Base-by-base conservation (phyloP, 2,888 invertebrate genomes). In the Antheraea yamamai region DNA sequence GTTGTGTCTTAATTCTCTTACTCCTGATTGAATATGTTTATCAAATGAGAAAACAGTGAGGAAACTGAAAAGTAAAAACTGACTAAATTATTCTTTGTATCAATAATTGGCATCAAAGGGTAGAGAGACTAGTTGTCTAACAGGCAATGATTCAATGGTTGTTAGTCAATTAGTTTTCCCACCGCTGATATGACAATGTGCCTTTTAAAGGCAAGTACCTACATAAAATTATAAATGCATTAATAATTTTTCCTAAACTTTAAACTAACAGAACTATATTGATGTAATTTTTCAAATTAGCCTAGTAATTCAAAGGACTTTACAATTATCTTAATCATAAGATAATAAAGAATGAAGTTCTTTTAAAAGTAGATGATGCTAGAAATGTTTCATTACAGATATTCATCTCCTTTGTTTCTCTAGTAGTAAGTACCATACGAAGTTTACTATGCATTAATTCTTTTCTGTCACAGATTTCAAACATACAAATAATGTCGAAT, bases 401-500 rank as follows among this genome's bases (percentile, higher is more conserved):
- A 55, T 20, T 55, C 0, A 1, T 20, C 20, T 2, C 7, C 18
- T 55, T 4, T 55, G 4, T 20, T 18, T 6, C 20, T 6, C 20
- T 55, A 55, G 20, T 51, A 51, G 51, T 51, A 55, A 20, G 18
- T 55, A 55, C 55, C 20, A 18, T 55, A 55, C 1, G 20, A 4
- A 55, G 2, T 55, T 55, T 55, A 55, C 55, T 20, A 55, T 20
- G 1, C 20, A 55, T 20, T 20, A 26, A 26, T 16, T 64, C 16
- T 30, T 66, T 26, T 30, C 30, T 30, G 18, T 66, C 64, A 66
- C 64, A 66, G 64, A 66, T 30, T 66, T 26, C 18, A 58, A 58
- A 8, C 4, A 23, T 61, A 23, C n/a, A 10, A 26, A 77, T 18
- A 51, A 86, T 86, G 87, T 77, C 81, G 8, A 78, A 76, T 73